These are phyloP conservation scores for Protobothrops mucrosquamatus DNA, from an alignment of 2,113 vertebrate species.

Conservation along the genomic window DNA sequence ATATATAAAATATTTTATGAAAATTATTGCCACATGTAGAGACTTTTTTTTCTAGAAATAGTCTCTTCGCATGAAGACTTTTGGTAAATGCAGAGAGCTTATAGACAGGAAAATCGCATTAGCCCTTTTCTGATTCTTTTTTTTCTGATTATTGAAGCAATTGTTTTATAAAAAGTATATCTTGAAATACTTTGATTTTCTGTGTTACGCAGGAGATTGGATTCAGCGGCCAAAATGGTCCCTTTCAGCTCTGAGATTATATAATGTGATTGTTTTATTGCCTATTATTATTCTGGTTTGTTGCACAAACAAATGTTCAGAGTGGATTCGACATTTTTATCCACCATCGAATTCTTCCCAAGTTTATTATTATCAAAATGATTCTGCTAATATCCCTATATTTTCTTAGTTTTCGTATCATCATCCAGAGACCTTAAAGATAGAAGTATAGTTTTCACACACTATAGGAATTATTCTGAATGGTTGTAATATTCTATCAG, in stretches of 20 bases:
- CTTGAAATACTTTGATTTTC: not conserved
- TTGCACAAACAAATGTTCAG: too few species aligned
- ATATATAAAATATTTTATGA: not conserved
- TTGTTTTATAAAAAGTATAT: not conserved
- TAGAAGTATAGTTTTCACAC: not conserved
- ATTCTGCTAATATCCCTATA: not conserved
- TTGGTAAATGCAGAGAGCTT: not conserved
- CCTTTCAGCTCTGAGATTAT: not conserved
- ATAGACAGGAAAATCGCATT: not conserved
- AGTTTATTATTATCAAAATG: not conserved
- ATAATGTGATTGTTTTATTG: not conserved
- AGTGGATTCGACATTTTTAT: too few species aligned
- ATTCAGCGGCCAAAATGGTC: not conserved
- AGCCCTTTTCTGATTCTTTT: not conserved
- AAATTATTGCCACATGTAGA: not conserved
- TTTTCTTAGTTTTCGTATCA: not conserved
- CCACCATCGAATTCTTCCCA: too few species aligned
- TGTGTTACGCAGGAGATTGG: not conserved
- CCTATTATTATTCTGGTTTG: not conserved
- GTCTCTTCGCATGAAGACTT: not conserved
- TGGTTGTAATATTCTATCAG: not conserved
- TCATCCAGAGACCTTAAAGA: not conserved
- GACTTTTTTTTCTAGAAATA: not conserved
- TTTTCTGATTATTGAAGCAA: not conserved
- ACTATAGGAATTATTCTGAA: not conserved